These are phyloP conservation scores for Malurus leucopterus DNA, from an alignment of 2,797 vertebrate species.

Conservation along the genomic window DNA sequence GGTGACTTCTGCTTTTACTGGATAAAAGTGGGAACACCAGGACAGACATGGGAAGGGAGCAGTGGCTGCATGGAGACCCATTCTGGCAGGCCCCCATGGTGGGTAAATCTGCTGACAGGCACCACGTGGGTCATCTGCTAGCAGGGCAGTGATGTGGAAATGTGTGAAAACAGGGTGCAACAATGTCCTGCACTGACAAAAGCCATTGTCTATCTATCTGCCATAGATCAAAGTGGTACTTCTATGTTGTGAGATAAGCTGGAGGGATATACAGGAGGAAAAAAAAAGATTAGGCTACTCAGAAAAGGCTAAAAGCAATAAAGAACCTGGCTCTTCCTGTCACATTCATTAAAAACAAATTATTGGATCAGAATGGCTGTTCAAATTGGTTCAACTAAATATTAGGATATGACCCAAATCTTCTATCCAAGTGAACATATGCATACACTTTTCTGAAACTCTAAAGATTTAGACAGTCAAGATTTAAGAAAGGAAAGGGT, in stretches of 20 bases:
- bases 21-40: background rate
- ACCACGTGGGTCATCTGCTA: fast-evolving
- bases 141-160: background rate
- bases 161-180: background rate
- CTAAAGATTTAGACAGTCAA: background rate
- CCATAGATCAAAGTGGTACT: background rate
- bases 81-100: background rate
- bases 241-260: background rate
- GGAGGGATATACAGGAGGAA: background rate
- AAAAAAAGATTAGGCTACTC: background rate
- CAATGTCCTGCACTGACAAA: background rate
- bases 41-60: background rate
- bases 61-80: background rate
- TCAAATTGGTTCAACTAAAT: slow-evolving; percentile 11
- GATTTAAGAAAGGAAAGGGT: background rate
- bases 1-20: background rate
- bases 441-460: background rate
- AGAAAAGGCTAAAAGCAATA: background rate
- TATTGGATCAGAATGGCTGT: background rate
- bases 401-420: slow-evolving; percentile 16
- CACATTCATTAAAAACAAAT: background rate
- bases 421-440: slow-evolving; percentile 38
- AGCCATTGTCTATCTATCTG: background rate
- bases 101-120: background rate
- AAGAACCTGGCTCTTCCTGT: background rate